Percentiles rank a stretch among this genome's conserved stretches.
phyloP scores from a whole-genome alignment of 2,797 vertebrate species.

The Coendou prehensilis region DNA sequence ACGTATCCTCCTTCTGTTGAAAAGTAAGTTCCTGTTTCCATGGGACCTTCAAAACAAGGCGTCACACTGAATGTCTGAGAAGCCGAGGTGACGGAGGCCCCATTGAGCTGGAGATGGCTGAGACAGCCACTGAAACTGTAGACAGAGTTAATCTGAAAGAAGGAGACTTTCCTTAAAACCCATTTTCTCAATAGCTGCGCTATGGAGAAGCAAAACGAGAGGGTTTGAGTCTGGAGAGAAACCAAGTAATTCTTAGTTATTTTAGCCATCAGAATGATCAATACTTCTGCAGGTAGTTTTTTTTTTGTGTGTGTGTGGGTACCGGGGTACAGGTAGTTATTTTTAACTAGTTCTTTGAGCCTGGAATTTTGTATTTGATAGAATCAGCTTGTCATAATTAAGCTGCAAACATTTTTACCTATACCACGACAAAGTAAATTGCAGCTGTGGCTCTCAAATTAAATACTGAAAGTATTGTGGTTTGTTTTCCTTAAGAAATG shows the following conservation, averaged over 20 bases:
- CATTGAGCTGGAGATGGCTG: conserved; percentile 94
- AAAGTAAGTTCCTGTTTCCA: conserved; percentile 96
- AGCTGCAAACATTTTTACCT: not conserved
- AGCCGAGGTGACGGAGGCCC: conserved; percentile 89
- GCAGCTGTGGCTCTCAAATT: conserved; percentile 14
- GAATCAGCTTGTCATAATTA: not conserved
- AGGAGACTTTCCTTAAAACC: conserved; percentile 62
- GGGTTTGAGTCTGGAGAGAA: not conserved
- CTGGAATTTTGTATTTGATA: conserved; percentile 44
- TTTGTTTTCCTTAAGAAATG: conserved; percentile 58
- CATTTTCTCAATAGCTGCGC: not conserved
- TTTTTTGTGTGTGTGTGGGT: not conserved
- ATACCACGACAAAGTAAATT: conserved; percentile 13
- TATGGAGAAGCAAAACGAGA: not conserved
- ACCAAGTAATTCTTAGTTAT: conserved; percentile 3
- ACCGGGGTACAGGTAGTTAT: not conserved
- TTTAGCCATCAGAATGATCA: not conserved
- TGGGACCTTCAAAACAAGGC: conserved; percentile 95
- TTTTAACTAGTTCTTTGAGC: conserved; percentile 56
- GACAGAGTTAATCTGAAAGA: conserved; percentile 92
- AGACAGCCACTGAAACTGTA: conserved; percentile 96
- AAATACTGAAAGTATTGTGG: not conserved
- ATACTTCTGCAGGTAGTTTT: conserved; percentile 33
- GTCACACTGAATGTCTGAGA: conserved; percentile 95
- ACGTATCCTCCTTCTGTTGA: conserved; percentile 96